Evolutionary conservation across 1,140 invertebrate species (phyloP).

Genomic region (Bicyclus anynana): DNA sequence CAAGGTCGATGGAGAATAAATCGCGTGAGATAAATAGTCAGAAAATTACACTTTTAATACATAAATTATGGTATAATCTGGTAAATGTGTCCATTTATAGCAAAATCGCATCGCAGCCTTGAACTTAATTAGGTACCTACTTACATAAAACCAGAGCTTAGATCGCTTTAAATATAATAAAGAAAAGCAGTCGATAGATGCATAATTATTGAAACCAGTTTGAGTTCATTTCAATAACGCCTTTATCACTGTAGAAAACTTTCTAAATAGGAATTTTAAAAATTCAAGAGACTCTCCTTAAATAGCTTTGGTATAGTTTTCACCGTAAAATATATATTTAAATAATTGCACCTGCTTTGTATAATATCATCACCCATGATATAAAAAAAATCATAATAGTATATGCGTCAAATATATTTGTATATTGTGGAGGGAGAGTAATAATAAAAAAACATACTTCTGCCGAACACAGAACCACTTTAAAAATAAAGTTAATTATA

Average conservation of each 20-base stretch:
- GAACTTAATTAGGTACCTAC: not conserved
- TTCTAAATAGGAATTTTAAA: constrained; percentile 1
- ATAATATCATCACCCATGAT: no score
- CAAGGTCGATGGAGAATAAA: not conserved
- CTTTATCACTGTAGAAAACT: not conserved
- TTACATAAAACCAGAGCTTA: not conserved
- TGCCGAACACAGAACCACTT: no score
- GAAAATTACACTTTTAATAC: constrained; percentile 2
- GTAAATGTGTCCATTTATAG: not conserved
- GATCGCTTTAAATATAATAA: not conserved
- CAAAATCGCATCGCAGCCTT: not conserved
- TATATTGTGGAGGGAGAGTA: no score
- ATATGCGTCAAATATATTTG: no score
- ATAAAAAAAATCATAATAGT: no score
- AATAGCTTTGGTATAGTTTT: not conserved
- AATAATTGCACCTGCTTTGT: not conserved
- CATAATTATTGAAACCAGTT: not conserved
- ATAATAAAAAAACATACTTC: no score
- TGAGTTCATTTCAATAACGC: not conserved
- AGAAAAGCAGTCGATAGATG: not conserved
- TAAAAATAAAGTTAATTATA: no score
- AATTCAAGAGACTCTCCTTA: not conserved
- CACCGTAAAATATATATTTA: not conserved
- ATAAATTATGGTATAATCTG: not conserved
- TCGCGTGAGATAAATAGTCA: constrained; percentile 4